Percentiles rank a stretch among this genome's conserved stretches.
These are phyloP conservation scores for Xylocampa areola DNA, from an alignment of 2,888 invertebrate species.

Conservation along the genomic window DNA sequence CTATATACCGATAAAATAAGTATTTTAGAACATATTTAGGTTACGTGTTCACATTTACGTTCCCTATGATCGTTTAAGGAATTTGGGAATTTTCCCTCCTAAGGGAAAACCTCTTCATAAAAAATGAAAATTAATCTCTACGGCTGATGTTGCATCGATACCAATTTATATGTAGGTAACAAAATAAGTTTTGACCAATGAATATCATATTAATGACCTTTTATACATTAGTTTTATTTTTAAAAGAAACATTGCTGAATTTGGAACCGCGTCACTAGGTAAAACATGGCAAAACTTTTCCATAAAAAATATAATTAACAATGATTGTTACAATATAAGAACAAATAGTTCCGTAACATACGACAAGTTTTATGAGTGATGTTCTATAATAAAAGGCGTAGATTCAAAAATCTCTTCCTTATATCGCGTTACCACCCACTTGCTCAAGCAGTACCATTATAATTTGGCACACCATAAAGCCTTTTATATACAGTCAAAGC, in stretches of 20 bases:
- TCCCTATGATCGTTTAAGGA: background rate
- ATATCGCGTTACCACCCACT: background rate
- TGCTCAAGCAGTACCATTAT: conserved; percentile 1
- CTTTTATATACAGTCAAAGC: conserved; percentile 17
- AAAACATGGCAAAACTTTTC: too few species aligned
- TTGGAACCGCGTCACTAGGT: too few species aligned
- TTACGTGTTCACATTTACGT: background rate
- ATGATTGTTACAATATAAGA: background rate
- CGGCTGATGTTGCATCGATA: conserved; percentile 5
- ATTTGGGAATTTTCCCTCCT: conserved; percentile 3
- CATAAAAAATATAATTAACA: too few species aligned
- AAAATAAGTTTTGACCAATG: too few species aligned
- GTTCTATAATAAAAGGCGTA: conserved; percentile 1
- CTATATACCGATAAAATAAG: background rate
- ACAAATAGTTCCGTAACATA: background rate
- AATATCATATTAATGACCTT: too few species aligned
- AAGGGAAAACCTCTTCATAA: conserved; percentile 23
- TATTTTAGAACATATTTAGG: background rate
- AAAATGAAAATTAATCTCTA: conserved; percentile 47
- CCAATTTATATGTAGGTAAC: background rate
- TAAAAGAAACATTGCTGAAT: too few species aligned
- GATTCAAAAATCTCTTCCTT: conserved; percentile 10
- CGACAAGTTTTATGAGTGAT: too few species aligned
- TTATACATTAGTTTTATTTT: too few species aligned
- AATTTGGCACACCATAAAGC: conserved; percentile 13